Evolutionary conservation across 2,113 vertebrate species (phyloP).

Genomic region (Perccottus glenii): DNA sequence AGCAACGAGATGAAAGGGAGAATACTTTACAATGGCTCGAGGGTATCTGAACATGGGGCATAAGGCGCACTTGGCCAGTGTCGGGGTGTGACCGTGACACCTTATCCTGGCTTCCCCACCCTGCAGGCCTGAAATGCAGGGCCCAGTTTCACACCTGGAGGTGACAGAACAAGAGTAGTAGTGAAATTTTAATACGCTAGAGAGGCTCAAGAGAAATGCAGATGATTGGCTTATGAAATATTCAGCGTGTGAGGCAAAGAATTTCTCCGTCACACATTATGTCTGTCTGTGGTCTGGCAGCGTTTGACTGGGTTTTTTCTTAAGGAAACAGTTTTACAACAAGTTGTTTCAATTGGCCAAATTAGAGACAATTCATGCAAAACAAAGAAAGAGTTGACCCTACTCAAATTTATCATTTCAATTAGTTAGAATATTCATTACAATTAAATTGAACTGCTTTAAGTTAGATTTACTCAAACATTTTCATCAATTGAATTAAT

Average conservation of each 20-base stretch:
- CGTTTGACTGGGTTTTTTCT: not conserved
- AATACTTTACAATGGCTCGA: constrained; percentile 41
- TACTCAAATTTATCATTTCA: too few species aligned
- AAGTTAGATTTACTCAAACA: too few species aligned
- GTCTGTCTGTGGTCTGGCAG: not conserved
- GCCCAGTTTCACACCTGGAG: constrained; percentile 72
- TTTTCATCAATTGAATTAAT: too few species aligned
- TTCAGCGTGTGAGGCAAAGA: constrained; percentile 52
- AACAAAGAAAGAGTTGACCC: too few species aligned
- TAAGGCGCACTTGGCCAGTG: constrained; percentile 43
- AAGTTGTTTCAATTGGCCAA: too few species aligned
- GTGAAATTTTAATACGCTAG: constrained; percentile 69
- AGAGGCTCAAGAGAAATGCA: constrained; percentile 50
- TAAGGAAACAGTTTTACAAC: not conserved
- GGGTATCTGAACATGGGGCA: constrained; percentile 43
- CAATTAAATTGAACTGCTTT: too few species aligned
- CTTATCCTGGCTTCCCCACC: constrained; percentile 58
- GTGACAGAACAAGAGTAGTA: constrained; percentile 61
- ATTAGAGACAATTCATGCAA: too few species aligned
- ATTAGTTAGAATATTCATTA: too few species aligned
- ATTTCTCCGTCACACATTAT: constrained; percentile 28
- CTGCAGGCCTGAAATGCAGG: constrained; percentile 39
- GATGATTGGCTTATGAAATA: constrained; percentile 60
- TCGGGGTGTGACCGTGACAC: constrained; percentile 65
- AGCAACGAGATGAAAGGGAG: constrained; percentile 44